Percentiles rank a stretch among this genome's conserved stretches.
Evolutionary conservation across 2,888 invertebrate genomes (phyloP).

Genomic region (Pachliopta kotzebuea): DNA sequence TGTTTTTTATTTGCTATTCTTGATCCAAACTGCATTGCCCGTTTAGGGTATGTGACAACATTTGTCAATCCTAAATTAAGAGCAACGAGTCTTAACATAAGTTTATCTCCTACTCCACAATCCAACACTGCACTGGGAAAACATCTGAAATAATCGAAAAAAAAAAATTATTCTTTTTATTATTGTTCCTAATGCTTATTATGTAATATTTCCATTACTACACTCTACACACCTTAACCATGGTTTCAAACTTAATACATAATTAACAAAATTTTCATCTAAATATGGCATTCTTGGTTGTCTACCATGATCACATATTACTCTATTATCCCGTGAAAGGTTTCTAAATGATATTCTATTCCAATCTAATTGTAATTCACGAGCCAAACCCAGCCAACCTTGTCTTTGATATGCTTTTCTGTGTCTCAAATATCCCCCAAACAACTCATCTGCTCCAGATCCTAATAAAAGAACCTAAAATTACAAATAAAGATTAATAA

Average conservation of each 20-base stretch:
- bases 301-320: constrained; percentile 93
- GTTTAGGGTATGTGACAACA: constrained; percentile 88
- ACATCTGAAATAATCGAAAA: constrained; percentile 78
- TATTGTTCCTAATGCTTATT: background rate
- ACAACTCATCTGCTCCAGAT: constrained; percentile 98
- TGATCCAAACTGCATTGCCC: constrained; percentile 98
- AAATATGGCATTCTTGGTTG: constrained; percentile 91
- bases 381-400: constrained; percentile 76
- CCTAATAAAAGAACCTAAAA: constrained; percentile 90
- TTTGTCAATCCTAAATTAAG: constrained; percentile 82
- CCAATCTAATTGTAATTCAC: constrained; percentile 89
- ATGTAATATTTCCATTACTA: background rate
- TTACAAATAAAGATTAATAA: too few relatives aligned
- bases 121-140: constrained; percentile 80
- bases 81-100: constrained; percentile 89
- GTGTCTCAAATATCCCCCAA: constrained; percentile 96
- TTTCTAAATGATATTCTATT: constrained; percentile 93
- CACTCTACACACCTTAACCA: constrained; percentile 81
- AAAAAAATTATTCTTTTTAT: background rate
- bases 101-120: constrained; percentile 95
- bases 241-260: constrained; percentile 82
- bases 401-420: constrained; percentile 84
- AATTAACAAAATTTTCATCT: constrained; percentile 85
- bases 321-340: constrained; percentile 96
- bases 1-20: constrained; percentile 95